Evolutionary conservation across 2,888 invertebrate species (phyloP).

Genomic region (Meloe dianella): DNA sequence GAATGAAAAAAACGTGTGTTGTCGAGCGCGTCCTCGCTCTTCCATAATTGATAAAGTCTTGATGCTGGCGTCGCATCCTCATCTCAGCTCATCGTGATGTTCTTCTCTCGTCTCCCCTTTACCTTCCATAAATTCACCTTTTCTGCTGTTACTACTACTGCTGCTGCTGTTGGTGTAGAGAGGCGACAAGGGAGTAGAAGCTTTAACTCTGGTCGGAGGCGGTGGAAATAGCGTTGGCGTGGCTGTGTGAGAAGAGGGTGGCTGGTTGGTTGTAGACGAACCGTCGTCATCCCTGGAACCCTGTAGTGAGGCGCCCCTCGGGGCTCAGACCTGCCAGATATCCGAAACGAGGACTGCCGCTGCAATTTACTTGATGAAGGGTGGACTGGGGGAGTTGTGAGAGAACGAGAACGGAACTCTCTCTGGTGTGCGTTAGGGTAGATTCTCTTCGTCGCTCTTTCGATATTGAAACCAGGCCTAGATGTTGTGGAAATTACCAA

Average conservation of each 20-base stretch:
- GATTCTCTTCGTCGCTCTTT: slow-evolving; percentile 25
- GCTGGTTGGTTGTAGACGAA: slow-evolving; percentile 18
- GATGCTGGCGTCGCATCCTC: slow-evolving; percentile 16
- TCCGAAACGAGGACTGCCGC: slow-evolving; percentile 58
- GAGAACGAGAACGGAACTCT: slow-evolving; percentile 25
- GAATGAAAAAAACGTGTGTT: slow-evolving; percentile 10
- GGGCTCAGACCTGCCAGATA: slow-evolving; percentile 57
- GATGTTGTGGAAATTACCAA: slow-evolving; percentile 29
- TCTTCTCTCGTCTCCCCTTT: slow-evolving; percentile 9
- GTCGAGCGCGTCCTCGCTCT: slow-evolving; percentile 11
- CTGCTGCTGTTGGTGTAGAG: background rate
- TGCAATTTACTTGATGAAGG: slow-evolving; percentile 60
- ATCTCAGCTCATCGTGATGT: slow-evolving; percentile 11
- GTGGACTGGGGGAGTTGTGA: slow-evolving; percentile 46
- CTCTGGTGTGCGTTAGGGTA: slow-evolving; percentile 13
- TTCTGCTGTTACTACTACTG: slow-evolving; percentile 19
- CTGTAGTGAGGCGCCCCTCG: slow-evolving; percentile 48
- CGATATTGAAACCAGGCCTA: slow-evolving; percentile 32
- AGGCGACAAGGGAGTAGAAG: background rate
- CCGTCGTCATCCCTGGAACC: slow-evolving; percentile 22
- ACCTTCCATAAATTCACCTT: slow-evolving; percentile 31
- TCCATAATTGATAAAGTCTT: slow-evolving; percentile 24
- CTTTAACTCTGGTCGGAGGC: slow-evolving; percentile 11
- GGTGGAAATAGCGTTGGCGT: slow-evolving; percentile 27
- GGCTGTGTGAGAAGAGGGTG: slow-evolving; percentile 9